These are phyloP conservation scores for Melanchra persicariae DNA, from an alignment of 2,888 invertebrate species.

Conservation along the genomic window DNA sequence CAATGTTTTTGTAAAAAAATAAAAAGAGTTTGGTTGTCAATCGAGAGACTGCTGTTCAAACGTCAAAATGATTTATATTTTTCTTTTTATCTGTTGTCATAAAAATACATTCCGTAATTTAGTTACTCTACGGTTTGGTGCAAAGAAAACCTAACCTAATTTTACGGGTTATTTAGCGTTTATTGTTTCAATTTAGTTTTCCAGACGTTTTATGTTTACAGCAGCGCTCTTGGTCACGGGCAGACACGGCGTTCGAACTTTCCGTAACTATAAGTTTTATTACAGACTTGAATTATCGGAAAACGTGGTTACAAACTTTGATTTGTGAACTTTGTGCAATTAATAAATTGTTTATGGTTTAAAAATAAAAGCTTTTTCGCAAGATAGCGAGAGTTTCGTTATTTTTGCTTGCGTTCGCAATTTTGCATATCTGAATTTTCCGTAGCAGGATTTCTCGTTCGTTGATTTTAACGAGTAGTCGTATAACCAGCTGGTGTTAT, in stretches of 20 bases:
- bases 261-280: conserved; percentile 45
- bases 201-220: conserved; percentile 52
- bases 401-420: conserved; percentile 23
- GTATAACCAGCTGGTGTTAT: conserved; percentile 34
- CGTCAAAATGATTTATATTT: conserved; percentile 14
- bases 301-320: conserved; percentile 31
- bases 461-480: conserved; percentile 45
- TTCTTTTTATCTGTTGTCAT: conserved; percentile 14
- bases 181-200: conserved; percentile 60
- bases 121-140: conserved; percentile 39
- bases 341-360: conserved; percentile 23
- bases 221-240: conserved; percentile 59
- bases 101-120: conserved; percentile 43
- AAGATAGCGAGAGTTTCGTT: conserved; percentile 16
- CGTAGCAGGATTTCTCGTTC: conserved; percentile 29
- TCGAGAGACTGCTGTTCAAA: conserved; percentile 1
- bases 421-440: conserved; percentile 24
- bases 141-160: conserved; percentile 42
- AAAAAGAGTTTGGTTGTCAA: conserved; percentile 27
- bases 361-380: neutral
- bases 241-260: conserved; percentile 47
- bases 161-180: conserved; percentile 56
- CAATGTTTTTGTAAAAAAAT: conserved; percentile 26
- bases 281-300: conserved; percentile 49
- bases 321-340: conserved; percentile 36